Evolutionary conservation across 2,888 invertebrate genomes (phyloP), one percentile per base, ranked within the genome.

Genomic region (Neoscelio sp.): DNA sequence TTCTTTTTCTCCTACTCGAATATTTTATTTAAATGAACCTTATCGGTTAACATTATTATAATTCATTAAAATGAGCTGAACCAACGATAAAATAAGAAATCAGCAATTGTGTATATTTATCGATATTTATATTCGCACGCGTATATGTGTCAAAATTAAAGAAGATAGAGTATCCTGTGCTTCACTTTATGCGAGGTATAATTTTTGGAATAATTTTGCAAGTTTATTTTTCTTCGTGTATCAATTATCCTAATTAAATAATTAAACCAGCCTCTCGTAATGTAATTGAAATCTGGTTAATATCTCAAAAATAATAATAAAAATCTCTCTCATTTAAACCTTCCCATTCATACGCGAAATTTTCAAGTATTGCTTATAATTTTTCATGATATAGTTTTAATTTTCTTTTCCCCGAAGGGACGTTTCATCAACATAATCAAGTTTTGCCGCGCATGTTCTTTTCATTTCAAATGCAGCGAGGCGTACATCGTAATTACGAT

Each of bases 371-470:
- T 40, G 48, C 40, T 20, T 13, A 46, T 12, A 74, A 74, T 67
- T 67, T 75, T 67, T 52, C 75, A 62, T 40, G 48, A 46, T 70
- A 50, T 26, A 56, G n/a, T 30, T 50, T 52, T 50, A 62, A 48
- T 56, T 48, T 62, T 60, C 46, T 48, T 58, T 46, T 8, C 33
- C 35, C 38, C 44, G 48, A 54, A 48, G 38, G 46, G 42, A 38
- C 60, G 17, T 62, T 62, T 40, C 58, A 20, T 23, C 70, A 35
- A 18, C 38, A 70, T 58, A 77, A 65, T 65, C 58, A 64, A 50
- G 64, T 77, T 77, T 70, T 35, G 48, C 30, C 35, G 68, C 20
- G 60, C 75, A 68, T 75, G 75, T 68, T 75, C 75, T 68, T 75
- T 75, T 76, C 60, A 76, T 76, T 68, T 68, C 58, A 12, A 62